A percentile compares a stretch with the other conserved stretches of the same genome.
These are phyloP conservation scores for Nanger granti DNA, from an alignment of 2,113 vertebrate species.

Conservation along the genomic window DNA sequence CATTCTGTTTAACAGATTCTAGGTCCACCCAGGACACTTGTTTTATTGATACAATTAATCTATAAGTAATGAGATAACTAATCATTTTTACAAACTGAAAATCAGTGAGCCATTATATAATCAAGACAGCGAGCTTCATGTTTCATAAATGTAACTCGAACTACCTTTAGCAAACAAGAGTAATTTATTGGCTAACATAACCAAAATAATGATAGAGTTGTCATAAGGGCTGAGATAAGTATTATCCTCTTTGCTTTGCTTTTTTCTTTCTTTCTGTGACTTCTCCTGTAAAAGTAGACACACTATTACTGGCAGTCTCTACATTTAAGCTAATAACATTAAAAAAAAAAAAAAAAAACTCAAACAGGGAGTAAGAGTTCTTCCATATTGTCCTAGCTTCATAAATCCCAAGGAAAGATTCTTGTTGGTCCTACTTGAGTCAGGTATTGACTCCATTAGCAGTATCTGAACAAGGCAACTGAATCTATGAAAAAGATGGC, in stretches of 20 bases:
- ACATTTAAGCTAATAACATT: neutral
- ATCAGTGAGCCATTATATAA: neutral
- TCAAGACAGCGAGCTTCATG: neutral
- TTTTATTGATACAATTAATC: neutral
- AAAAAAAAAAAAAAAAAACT: neutral
- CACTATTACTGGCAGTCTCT: neutral
- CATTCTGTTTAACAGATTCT: neutral
- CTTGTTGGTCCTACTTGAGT: neutral
- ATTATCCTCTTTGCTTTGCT: neutral
- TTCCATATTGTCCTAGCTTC: neutral
- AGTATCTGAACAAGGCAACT: neutral
- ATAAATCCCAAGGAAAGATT: neutral
- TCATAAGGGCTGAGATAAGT: neutral
- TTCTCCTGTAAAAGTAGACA: neutral
- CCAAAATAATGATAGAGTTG: neutral
- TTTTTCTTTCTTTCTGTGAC: neutral
- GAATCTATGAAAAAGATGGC: neutral
- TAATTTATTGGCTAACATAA: neutral
- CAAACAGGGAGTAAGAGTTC: neutral
- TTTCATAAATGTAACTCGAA: neutral
- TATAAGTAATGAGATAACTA: neutral
- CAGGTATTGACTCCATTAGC: neutral
- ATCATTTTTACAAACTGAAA: conserved; percentile 15
- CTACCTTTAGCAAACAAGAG: neutral
- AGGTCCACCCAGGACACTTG: neutral